Evolutionary conservation across 64 coral and sea anemone genomes (phyloP), one percentile per base, ranked within the genome.

Genomic region (Porites australiensis): DNA sequence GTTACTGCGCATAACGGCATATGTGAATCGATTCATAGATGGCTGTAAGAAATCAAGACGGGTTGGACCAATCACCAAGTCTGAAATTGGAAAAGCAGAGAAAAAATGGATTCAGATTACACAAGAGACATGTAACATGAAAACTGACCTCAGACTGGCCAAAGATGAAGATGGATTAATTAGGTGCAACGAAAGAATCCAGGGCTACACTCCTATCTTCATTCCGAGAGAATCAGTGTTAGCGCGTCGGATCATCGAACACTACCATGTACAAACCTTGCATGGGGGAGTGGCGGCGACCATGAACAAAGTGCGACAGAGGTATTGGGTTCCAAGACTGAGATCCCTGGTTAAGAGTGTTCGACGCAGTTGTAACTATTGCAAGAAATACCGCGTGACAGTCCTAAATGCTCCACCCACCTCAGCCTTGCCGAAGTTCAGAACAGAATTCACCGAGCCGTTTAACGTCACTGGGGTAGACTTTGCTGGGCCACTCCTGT

Each of bases 361-460:
- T 27, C 11, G 60, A 60, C 6, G 58, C 22, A 37, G 50, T 19
- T 60, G 50, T 79, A 57, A 60, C 46, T 57, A 79, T 52, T 79
- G 50, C 77, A 59, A 79, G 77, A 55, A 59, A 79, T 55, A 79
- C 46, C 77, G 77, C 19, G 77, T 20, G 50, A 53, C 47, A 79
- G 57, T 54, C 77, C 57, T 57, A 4, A 57, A 52, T 60, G 57
- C 50, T 0, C 57, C 81, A 84, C 55, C 81, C 20, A 52, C 44
- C 22, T 69, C 44, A 55, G 12, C 16, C 22, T 55, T 53, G 11
- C 85, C 65, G 66, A 6, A 18, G 20, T 88, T 88, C 51, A 62
- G 85, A 44, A 73, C 66, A 43, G 47, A 88, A 50, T 73, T 88
- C 15, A 71, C 81, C 57, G 81, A 84, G 37, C 81, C 81, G 54